Percentiles rank a stretch among this genome's conserved stretches.
phyloP scores from a whole-genome alignment of 2,113 vertebrate species.

The Xerus inauris region DNA sequence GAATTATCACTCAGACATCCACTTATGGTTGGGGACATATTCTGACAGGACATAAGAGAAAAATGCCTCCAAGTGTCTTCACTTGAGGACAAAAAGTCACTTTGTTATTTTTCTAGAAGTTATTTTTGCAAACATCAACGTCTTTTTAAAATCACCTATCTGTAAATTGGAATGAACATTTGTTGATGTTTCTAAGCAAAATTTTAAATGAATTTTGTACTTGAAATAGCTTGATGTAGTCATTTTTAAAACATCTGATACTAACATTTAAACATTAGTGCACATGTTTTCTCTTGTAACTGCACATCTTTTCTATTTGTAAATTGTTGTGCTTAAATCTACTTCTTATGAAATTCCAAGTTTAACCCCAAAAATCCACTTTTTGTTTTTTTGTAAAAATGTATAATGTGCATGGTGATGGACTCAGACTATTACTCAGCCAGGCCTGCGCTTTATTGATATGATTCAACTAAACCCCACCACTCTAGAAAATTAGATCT shows the following conservation, averaged over 20 bases:
- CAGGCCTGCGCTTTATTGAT: not conserved
- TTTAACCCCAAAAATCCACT: not conserved
- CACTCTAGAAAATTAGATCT: not conserved
- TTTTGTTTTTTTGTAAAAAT: not conserved
- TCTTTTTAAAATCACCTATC: not conserved
- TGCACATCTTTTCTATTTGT: not conserved
- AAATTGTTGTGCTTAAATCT: not conserved
- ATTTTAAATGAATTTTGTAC: not conserved
- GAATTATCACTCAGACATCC: slow-evolving; percentile 45
- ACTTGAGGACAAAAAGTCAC: slow-evolving; percentile 15
- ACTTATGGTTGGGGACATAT: slow-evolving; percentile 36
- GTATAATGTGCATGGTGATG: not conserved
- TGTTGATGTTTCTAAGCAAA: not conserved
- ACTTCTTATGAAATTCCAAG: not conserved
- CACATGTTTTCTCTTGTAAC: not conserved
- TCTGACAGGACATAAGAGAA: slow-evolving; percentile 61
- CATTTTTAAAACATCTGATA: not conserved
- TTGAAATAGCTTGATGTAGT: not conserved
- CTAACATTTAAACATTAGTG: not conserved
- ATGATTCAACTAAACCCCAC: not conserved
- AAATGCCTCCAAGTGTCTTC: slow-evolving; percentile 50
- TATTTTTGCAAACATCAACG: slow-evolving; percentile 54
- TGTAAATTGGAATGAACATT: not conserved
- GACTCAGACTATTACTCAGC: not conserved
- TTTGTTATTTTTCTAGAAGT: slow-evolving; percentile 51